Evolutionary conservation across 1,140 invertebrate species (phyloP), one percentile per base, ranked within the genome.

Genomic region (Aphelenchoides avenae): DNA sequence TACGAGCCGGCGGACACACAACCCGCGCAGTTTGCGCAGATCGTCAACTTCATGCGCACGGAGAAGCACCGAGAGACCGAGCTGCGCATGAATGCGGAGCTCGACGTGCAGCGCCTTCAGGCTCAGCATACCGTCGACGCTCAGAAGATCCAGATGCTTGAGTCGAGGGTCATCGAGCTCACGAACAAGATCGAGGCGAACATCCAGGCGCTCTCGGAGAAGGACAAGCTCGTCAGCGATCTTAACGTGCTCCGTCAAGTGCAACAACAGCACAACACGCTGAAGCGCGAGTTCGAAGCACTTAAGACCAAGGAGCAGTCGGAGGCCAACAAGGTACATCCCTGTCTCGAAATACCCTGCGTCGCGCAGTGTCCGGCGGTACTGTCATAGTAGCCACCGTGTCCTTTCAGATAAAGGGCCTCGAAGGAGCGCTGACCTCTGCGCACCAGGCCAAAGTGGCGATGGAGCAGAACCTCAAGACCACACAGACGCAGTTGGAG

Each of bases 41-140:
- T 58, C 27, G 57, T 58, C 37, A 54, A 54, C 3, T 58, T 56
- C 26, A 58, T 58, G 56, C 31, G 56, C 13, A n/a, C 47, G 5
- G 56, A 58, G 7, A 58, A 58, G 15, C 56, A 58, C 26, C 53
- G 57, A 31, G 56, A 61, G 30, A 61, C 43, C 2, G 59, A 61
- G 29, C 5, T 61, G 39, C 44, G 59, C 3, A 61, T 61, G 59
- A 41, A 26, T 3, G 59, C 59, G 29, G 57, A 61, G 40, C 30
- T 61, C 13, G 59, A 61, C 18, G n/a, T 61, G 20, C 43, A 53
- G n/a, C 59, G 59, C 11, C 31, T 61, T 30, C 22, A 37, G 15
- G 57, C 59, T 4, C 42, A 61, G 41, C 15, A 47, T 1, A 26
- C 5, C 24, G 52, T 61, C 36, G 59, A 61, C 36, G 47, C 57